Evolutionary conservation across 1,140 invertebrate genomes (phyloP), one percentile per base, ranked within the genome.

Genomic region (Cepaea nemoralis): DNA sequence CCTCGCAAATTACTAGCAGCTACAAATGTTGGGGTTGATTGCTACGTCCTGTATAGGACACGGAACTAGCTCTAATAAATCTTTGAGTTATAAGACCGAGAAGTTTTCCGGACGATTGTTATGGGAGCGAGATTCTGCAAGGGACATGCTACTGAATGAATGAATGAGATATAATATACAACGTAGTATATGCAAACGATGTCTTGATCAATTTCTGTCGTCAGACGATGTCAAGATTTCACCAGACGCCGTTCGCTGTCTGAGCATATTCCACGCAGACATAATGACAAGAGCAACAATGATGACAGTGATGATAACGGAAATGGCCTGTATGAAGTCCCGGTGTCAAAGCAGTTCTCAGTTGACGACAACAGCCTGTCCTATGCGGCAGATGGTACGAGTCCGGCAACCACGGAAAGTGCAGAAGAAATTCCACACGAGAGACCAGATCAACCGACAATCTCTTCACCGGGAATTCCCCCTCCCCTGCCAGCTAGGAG

Each of bases 261-360:
- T 24, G 75, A 77, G n/a, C 5, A 19, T 16, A 55, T 24, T 2
- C 39, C 45, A 8, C 16, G 31, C 5, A 77, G 31, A n/a, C 35
- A 27, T 37, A 39, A 16, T 22, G 45, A 77, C 19, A 33, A 27
- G 0, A 63, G 22, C 48, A 55, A 77, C 33, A 42, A 75, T 39
- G 31, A 39, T 24, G 70, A 75, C 24, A 24, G 33, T 35, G 66
- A 80, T 40, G 83, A 83, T 69, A n/a, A n/a, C n/a, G 82, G 83
- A 27, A 80, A 82, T 37, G 84, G 80, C 45, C 73, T 85, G 73
- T 85, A 85, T 67, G 84, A 85, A 77, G 83, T 85, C 79, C 84
- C 84, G 6, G 80, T 85, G 3, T 73, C 83, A 10, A 67, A 66
- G 22, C 81, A 69, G 67, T 45, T 45, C 0, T 75, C 83, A 0